A percentile compares a stretch with the other conserved stretches of the same genome.
phyloP scores from a whole-genome alignment of 1,140 invertebrate species.

The Branchinecta lindahli region DNA sequence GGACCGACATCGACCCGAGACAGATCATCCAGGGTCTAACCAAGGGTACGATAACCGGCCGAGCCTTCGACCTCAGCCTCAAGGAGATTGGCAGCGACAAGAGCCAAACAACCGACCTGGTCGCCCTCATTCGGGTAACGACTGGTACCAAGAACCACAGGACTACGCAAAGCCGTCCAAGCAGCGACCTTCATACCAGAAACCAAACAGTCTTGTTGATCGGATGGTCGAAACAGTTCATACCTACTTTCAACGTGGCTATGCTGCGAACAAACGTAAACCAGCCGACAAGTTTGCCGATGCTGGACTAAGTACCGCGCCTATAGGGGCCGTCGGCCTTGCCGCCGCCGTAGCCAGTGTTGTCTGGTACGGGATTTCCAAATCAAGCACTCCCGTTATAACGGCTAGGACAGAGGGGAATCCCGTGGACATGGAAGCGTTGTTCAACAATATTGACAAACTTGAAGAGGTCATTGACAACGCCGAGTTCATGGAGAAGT shows the following conservation, averaged over 20 bases:
- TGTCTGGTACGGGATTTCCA: background rate
- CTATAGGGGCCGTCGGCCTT: background rate
- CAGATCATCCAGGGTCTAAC: too few relatives aligned
- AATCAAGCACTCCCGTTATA: background rate
- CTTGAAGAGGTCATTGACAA: background rate
- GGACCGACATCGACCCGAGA: too few relatives aligned
- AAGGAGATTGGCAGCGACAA: too few relatives aligned
- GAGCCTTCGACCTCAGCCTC: too few relatives aligned
- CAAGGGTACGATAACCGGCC: too few relatives aligned
- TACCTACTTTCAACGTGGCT: background rate
- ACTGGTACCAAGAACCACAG: too few relatives aligned
- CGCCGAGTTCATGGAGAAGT: background rate
- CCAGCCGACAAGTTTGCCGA: background rate
- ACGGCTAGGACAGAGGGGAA: background rate
- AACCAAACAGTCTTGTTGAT: background rate
- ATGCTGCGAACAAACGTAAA: background rate
- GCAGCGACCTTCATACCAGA: background rate
- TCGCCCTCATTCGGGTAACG: too few relatives aligned
- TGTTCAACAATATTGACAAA: background rate
- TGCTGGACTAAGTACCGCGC: background rate
- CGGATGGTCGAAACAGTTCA: background rate
- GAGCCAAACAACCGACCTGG: too few relatives aligned
- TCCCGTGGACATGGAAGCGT: background rate
- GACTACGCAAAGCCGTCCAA: background rate
- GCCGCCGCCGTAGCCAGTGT: background rate